phyloP scores from a whole-genome alignment of 2,888 invertebrate species.

The Piscicola geometra region DNA sequence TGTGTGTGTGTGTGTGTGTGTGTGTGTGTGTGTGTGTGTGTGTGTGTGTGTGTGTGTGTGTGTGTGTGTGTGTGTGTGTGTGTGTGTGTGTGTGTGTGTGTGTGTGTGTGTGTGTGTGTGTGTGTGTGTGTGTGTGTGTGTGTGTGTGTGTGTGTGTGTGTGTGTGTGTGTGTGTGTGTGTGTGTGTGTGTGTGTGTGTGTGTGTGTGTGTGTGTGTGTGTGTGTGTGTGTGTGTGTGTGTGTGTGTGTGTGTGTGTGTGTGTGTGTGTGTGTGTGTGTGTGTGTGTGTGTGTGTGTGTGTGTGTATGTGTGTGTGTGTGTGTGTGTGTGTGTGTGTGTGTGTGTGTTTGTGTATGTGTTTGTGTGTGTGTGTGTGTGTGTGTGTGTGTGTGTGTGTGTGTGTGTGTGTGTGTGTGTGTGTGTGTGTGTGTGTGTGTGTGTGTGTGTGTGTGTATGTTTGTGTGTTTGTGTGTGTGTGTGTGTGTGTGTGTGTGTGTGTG shows the following conservation, averaged over 20 bases:
- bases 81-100: constrained; percentile 1
- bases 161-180: background rate
- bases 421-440: constrained; percentile 4
- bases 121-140: background rate
- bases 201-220: constrained; percentile 1
- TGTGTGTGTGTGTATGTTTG: background rate
- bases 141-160: constrained; percentile 1
- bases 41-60: constrained; percentile 4
- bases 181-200: background rate
- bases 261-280: constrained; percentile 2
- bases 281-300: background rate
- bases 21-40: constrained; percentile 4
- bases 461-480: background rate
- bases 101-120: background rate
- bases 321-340: constrained; percentile 3
- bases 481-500: constrained; percentile 4
- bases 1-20: constrained; percentile 4
- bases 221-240: background rate
- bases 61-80: constrained; percentile 2
- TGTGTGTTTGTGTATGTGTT: background rate
- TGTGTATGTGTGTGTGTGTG: background rate
- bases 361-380: constrained; percentile 4
- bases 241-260: background rate
- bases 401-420: constrained; percentile 4
- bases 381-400: constrained; percentile 4